Evolutionary conservation across 2,797 vertebrate genomes (phyloP), one percentile per base, ranked within the genome.

Genomic region (Rhyacichthys aspro): DNA sequence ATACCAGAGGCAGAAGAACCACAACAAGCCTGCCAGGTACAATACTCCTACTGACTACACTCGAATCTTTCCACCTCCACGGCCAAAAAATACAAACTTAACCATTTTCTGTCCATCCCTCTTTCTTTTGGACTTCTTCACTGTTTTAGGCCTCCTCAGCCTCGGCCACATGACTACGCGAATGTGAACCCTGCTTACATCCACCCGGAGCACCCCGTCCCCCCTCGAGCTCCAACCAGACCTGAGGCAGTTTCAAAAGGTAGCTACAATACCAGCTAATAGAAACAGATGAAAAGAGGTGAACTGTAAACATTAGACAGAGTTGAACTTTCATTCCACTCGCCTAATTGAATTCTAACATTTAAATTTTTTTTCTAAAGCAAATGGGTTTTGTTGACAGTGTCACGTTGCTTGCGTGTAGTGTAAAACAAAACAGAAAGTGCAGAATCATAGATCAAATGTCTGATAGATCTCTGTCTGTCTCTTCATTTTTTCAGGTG

Each of bases 21-120:
- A 95, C 65, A 93, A 93, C 72, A 95, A 94, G 72, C 86, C 94
- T 52, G 70, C 86, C 59, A 92, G 95, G 97, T 97, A 91, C 84
- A 66, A 44, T 17, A 39, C 16, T 8, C 32, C 6, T 50, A 3
- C 15, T 17, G 10, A 18, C 14, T 19, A 3, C 12, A n/a, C 10
- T 49, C n/a, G 16, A 34, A 9, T 14, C 9, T 3, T 4, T 2
- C 19, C 15, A 11, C 41, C 15, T 0, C 8, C 55, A 4, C 28
- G 1, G 43, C 28, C 17, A n/a, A 43, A 19, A 48, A 18, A 42
- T 2, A 52, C 4, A 43, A 32, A 55, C 8, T 18, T 11, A 11
- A 1, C 7, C 18, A 38, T 69, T 9, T n/a, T 5, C 32, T 32
- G 0, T n/a, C n/a, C n/a, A n/a, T n/a, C n/a, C n/a, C n/a, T n/a